Evolutionary conservation across 2,797 vertebrate species (phyloP), one percentile per base, ranked within the genome.

Genomic region (Lithobates pipiens): DNA sequence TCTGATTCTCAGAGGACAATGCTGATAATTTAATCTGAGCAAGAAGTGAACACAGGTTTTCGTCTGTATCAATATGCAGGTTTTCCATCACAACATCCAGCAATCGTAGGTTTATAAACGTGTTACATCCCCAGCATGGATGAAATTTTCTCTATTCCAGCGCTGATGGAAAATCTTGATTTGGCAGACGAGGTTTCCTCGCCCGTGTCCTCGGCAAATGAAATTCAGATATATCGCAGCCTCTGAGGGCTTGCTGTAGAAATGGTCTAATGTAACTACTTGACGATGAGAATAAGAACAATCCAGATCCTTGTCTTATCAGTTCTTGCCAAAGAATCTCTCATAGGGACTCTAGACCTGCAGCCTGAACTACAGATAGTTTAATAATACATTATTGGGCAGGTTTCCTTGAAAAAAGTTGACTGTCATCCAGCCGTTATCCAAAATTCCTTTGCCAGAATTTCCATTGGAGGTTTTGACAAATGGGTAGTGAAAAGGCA

Each of bases 191-290:
- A 36, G 61, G 23, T 83, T 54, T 78, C 46, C 81, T 75, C 69
- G 44, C 80, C 65, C 25, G 67, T 36, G 36, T 32, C 72, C 57
- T 44, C 25, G 2, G 63, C 75, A 80, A 87, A 83, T 87, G 57
- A 69, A 83, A 61, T 83, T 83, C 76, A 78, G 76, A 83, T 74
- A 32, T 77, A 54, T 44, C 4, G 29, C 57, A 61, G 67, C 85
- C 75, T 68, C 63, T 25, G 42, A 79, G 85, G 10, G 39, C 76
- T 16, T 23, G 61, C 27, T 16, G 18, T 27, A 77, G 63, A 89
- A 82, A 88, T 80, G 88, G 90, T 89, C 74, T 80, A 89, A 88
- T 89, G 88, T 88, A 90, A 83, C 87, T 86, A 84, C 77, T 73
- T 71, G 68, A 77, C 82, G 82, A 88, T 75, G 61, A 89, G 76